Evolutionary conservation across 2,113 vertebrate species (phyloP), one percentile per base, ranked within the genome.

Genomic region (Oryzias woworae): DNA sequence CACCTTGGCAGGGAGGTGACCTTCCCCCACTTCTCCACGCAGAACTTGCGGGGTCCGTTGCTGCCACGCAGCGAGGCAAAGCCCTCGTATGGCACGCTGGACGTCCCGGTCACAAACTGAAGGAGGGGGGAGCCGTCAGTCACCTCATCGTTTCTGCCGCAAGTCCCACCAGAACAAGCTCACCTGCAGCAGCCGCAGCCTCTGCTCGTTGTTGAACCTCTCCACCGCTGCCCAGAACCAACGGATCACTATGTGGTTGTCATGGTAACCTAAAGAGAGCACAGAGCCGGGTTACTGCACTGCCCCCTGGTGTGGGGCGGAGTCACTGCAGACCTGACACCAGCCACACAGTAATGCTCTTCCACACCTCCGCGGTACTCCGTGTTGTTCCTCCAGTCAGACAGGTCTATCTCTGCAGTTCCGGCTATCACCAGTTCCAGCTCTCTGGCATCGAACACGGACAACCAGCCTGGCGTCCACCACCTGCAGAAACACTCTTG

Each of bases 201-300:
- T 94, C 76, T 99, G 97, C 78, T 99, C 97, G 65, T 99, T 99
- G 91, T 98, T 99, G 91, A 99, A 99, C 79, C 96, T 93, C 85
- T 99, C 97, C 79, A 99, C 97, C 52, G 97, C 97, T 24, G 95
- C 95, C 97, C 97, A 99, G 89, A 98, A 99, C 97, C 97, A 99
- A 80, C 97, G 94, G 72, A 99, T 98, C 72, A 98, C 97, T 55
- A 98, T 96, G 85, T 99, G 97, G 93, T 94, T 97, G 92, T 99
- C 97, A 84, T 99, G 97, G 85, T 99, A 99, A 62, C 97, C 97
- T 99, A 87, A 18, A 53, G 52, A 36, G 0, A 8, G 7, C 26
- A 36, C 36, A 28, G 26, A 4, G 26, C 26, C 26, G 26, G 36
- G 36, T 36, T 10, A 36, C 36, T 36, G 36, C 8, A 28, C 20